Conservation (phyloP, 2,113 vertebrate species). For the Syrmaticus mikado region DNA sequence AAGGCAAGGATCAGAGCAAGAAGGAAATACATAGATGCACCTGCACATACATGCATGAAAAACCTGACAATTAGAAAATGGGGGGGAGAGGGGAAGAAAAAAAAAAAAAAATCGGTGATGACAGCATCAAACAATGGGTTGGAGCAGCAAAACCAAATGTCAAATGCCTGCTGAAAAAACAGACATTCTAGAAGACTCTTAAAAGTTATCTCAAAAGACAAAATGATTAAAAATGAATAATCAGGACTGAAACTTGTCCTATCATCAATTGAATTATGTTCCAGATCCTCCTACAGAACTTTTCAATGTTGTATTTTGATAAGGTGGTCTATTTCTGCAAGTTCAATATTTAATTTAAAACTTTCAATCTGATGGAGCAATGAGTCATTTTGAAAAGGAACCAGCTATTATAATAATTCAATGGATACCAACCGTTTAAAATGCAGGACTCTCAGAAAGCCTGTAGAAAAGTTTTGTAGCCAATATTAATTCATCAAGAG, state of each 20-base stretch:
- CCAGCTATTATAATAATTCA: slow-evolving; percentile 45
- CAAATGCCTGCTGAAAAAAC: neutral
- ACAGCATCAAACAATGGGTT: neutral
- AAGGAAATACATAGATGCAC: neutral
- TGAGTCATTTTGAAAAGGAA: slow-evolving; percentile 59
- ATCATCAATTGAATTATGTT: slow-evolving; percentile 10
- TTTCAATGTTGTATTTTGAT: neutral
- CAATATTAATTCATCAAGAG: slow-evolving; percentile 36
- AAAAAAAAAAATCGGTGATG: neutral
- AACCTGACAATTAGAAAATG: neutral
- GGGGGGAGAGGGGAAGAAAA: no score
- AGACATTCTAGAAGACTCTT: slow-evolving; percentile 17
- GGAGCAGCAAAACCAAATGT: neutral
- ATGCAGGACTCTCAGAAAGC: slow-evolving; percentile 30
- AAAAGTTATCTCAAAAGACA: neutral
- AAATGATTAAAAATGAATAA: slow-evolving; percentile 29
- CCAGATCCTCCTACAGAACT: slow-evolving; percentile 3
- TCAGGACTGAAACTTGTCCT: neutral
- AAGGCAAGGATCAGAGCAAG: neutral
- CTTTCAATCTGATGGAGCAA: slow-evolving; percentile 30
- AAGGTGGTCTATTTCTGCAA: neutral
- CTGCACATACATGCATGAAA: neutral
- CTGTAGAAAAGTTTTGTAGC: slow-evolving; percentile 8
- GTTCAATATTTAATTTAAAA: slow-evolving; percentile 64
- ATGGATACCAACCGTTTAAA: slow-evolving; percentile 24